A percentile compares a stretch with the other conserved stretches of the same genome.
These are phyloP conservation scores for Callorhinus ursinus DNA, from an alignment of 2,113 vertebrate genomes.

Conservation along the genomic window DNA sequence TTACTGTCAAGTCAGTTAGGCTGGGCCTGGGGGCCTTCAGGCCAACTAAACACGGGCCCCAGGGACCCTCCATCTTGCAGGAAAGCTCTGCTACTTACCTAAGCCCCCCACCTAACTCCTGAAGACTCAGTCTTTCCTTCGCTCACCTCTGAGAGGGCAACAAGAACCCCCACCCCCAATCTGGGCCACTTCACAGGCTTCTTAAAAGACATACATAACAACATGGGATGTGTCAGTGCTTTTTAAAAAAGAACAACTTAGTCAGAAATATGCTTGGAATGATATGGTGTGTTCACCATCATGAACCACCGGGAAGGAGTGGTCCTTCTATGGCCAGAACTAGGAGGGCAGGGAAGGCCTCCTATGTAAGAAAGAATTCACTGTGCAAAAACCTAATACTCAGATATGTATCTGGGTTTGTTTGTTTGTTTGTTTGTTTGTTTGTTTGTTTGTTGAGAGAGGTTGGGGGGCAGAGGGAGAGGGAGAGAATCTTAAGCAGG, in stretches of 20 bases:
- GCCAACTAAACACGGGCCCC: background rate
- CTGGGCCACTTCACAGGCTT: background rate
- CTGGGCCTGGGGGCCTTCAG: too few species aligned
- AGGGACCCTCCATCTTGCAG: background rate
- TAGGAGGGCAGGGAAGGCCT: background rate
- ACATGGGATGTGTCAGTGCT: background rate
- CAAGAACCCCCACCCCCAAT: background rate
- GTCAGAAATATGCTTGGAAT: background rate
- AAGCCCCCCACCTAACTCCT: fast-evolving
- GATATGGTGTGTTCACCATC: background rate
- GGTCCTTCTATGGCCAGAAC: background rate
- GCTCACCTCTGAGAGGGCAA: background rate
- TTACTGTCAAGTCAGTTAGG: background rate
- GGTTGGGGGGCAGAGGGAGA: background rate
- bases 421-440: background rate
- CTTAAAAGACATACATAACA: background rate
- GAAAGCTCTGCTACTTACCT: background rate
- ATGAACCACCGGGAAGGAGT: background rate
- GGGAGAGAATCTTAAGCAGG: background rate
- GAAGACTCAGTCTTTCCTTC: background rate
- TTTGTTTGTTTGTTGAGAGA: background rate
- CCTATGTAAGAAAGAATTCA: background rate
- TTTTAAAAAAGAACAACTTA: background rate
- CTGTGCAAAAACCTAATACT: background rate
- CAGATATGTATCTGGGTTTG: background rate